Conservation (phyloP, 2,888 invertebrate species). For the Falcaria lacertinaria region DNA sequence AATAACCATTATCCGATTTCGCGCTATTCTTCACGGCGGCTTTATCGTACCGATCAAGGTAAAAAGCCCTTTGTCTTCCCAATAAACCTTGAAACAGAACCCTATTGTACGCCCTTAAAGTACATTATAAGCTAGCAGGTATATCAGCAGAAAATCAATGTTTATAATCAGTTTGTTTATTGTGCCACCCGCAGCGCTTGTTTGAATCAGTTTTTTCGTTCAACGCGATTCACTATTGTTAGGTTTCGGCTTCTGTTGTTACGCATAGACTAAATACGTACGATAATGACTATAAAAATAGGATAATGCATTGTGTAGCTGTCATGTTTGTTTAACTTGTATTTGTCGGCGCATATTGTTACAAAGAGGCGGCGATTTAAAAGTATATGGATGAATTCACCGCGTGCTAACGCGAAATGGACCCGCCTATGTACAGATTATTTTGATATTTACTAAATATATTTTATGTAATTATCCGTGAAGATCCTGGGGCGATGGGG, state of each 20-base stretch:
- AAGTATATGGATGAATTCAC: no score
- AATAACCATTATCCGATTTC: constrained; percentile 1
- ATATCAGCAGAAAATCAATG: not conserved
- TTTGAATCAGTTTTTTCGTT: constrained; percentile 38
- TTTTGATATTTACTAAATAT: no score
- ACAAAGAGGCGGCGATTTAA: not conserved
- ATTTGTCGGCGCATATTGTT: constrained; percentile 3
- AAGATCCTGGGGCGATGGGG: no score
- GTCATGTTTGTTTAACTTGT: constrained; percentile 27
- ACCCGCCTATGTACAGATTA: no score
- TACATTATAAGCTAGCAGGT: not conserved
- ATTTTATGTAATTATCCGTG: no score
- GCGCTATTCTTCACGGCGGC: not conserved
- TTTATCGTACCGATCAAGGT: constrained; percentile 8
- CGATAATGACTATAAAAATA: constrained; percentile 48
- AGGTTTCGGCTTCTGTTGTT: constrained; percentile 26
- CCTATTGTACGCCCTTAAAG: not conserved
- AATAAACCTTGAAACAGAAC: constrained; percentile 15
- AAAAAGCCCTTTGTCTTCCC: not conserved
- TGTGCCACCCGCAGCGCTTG: constrained; percentile 45
- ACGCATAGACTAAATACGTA: constrained; percentile 38
- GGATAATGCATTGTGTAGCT: constrained; percentile 36
- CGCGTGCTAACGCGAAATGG: no score
- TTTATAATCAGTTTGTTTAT: constrained; percentile 10
- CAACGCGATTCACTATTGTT: constrained; percentile 23